Evolutionary conservation across 1,140 invertebrate species (phyloP), one percentile per base, ranked within the genome.

Genomic region (Bombus consobrinus): DNA sequence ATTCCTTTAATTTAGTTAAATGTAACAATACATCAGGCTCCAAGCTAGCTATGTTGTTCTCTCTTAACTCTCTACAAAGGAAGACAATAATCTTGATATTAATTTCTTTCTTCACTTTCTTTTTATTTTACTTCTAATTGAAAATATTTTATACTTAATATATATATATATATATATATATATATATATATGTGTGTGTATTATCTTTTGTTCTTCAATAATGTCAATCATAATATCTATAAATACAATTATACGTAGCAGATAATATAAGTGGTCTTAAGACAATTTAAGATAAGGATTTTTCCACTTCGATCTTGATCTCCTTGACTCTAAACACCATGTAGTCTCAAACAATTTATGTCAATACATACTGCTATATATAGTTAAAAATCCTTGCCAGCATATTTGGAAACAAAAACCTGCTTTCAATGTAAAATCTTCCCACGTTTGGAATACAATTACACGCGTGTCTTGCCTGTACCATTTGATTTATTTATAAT

Each of bases 41-140:
- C 64, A 94, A 87, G 83, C 91, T 94, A 59, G 85, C 86, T 79
- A 95, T 94, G 80, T 93, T 94, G 81, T 95, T 95, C 12, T 91
- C 90, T 53, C 83, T 95, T 64, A 94, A 81, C 68, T 92, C 90
- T 66, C 93, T 93, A 73, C 71, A 86, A 89, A 68, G 34, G 47
- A 22, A 83, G 66, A 79, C 41, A 62, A 72, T 5, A 78, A 32
- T 76, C 47, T 66, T 79, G 68, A 34, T n/a, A 43, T 37, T 37
- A 4, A 13, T 62, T n/a, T n/a, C n/a, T 76, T 71, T 41, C 28
- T 39, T n/a, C 34, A 18, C 6, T 47, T 15, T n/a, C 37, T 64
- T 64, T 59, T 41, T n/a, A 22, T 28, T n/a, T 18, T 62, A 37
- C 0, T 28, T 41, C 32, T 64, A 37, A 39, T 18, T 64, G 34